Evolutionary conservation across 2,113 vertebrate genomes (phyloP).

Genomic region (Circaetus gallicus): DNA sequence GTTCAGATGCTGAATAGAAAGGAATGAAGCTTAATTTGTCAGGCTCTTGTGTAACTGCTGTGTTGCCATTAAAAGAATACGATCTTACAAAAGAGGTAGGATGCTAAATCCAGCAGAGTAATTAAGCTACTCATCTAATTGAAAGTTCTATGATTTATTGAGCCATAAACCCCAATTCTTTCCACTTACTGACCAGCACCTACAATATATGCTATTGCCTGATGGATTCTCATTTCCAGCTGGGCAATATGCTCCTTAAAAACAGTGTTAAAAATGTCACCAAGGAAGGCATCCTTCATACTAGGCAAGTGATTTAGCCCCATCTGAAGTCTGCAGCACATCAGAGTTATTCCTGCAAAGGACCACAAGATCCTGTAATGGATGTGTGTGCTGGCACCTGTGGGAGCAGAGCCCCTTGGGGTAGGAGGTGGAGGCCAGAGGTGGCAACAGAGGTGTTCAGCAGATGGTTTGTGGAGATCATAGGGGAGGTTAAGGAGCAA

Average conservation of each 20-base stretch:
- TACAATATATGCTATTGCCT: slow-evolving; percentile 46
- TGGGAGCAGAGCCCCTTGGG: background rate
- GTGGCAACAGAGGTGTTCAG: background rate
- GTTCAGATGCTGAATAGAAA: slow-evolving; percentile 1
- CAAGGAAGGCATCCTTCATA: slow-evolving; percentile 54
- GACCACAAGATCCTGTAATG: background rate
- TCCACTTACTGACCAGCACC: slow-evolving; percentile 67
- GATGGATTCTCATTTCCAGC: slow-evolving; percentile 66
- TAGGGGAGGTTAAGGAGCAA: background rate
- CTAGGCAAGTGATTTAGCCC: slow-evolving; percentile 2
- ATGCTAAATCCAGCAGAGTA: slow-evolving; percentile 58
- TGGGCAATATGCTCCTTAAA: slow-evolving; percentile 60
- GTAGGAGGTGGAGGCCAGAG: background rate
- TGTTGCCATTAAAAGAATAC: slow-evolving; percentile 52
- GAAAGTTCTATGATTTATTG: slow-evolving; percentile 62
- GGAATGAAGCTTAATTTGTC: slow-evolving; percentile 10
- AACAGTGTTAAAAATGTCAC: slow-evolving; percentile 55
- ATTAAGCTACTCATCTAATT: slow-evolving; percentile 67
- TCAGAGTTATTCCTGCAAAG: background rate
- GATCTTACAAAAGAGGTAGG: slow-evolving; percentile 56
- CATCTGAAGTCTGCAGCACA: background rate
- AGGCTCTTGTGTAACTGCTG: slow-evolving; percentile 13
- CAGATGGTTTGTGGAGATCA: background rate
- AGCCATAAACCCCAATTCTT: slow-evolving; percentile 67
- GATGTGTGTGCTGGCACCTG: background rate